Percentiles rank a stretch among this genome's conserved stretches.
Evolutionary conservation across 2,797 vertebrate species (phyloP).

Genomic region (Fringilla coelebs): DNA sequence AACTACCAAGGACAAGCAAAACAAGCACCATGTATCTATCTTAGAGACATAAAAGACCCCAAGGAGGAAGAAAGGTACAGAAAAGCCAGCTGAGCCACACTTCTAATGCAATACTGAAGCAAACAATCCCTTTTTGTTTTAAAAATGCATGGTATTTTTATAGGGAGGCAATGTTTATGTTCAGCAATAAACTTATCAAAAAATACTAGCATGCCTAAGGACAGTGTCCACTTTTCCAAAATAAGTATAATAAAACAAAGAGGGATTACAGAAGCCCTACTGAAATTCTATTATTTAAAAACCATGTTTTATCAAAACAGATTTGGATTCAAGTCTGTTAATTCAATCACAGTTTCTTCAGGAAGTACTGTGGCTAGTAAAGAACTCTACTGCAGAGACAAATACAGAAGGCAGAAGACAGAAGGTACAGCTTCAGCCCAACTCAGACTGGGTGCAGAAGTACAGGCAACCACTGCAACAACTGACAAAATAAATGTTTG

Average conservation of each 20-base stretch:
- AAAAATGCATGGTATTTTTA: neutral
- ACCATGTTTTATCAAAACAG: neutral
- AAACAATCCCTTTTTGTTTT: neutral
- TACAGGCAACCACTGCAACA: neutral
- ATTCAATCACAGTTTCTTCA: neutral
- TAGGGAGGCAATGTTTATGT: neutral
- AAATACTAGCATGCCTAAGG: too few relatives aligned
- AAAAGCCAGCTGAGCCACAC: neutral
- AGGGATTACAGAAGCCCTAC: neutral
- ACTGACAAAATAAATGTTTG: neutral
- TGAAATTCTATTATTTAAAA: neutral
- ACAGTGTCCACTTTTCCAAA: neutral
- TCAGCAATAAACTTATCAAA: neutral
- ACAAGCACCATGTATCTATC: neutral
- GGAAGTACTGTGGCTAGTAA: neutral
- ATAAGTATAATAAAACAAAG: neutral
- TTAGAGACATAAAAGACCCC: neutral
- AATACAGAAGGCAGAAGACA: neutral
- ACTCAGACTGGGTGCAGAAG: neutral
- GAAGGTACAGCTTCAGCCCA: neutral
- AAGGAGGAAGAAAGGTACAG: neutral
- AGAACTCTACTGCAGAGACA: neutral
- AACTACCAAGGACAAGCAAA: neutral
- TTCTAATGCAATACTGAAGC: neutral
- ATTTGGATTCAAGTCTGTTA: neutral